Evolutionary conservation across 2,113 vertebrate genomes (phyloP), one percentile per base, ranked within the genome.

Genomic region (Sinosuthora webbiana): DNA sequence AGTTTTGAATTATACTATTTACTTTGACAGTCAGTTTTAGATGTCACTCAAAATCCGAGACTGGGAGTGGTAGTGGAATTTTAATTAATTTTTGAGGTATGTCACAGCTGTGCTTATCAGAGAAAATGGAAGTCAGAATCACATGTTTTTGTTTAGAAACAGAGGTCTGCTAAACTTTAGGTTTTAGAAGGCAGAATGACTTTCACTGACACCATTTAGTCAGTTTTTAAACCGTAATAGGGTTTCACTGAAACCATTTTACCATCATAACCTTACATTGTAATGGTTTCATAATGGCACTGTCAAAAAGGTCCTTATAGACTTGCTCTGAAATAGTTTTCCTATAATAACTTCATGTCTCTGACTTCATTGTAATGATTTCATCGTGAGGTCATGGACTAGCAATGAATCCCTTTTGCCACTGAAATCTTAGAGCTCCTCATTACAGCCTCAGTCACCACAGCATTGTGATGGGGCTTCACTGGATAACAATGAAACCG

Each of bases 321-420:
- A 95, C 81, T 92, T 86, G 53, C 60, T 75, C 74, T 65, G 84
- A 86, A 97, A 93, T 52, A 76, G 81, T 94, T 96, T 96, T 83
- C 50, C 75, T 39, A 56, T 96, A 97, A 94, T 78, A 96, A 95
- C 89, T 96, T 96, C 82, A 23, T 78, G 93, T 93, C 57, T 94
- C 77, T 86, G 87, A 86, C 93, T 90, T 79, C 87, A 94, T 84
- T 96, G 87, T 93, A 96, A 93, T 96, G 96, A 95, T 91, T 96
- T 96, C 94, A 90, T 90, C 20, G 21, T 81, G 92, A 95, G 97
- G 92, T 94, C 94, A 91, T 44, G 88, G 93, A 93, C 89, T 87
- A 96, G 82, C 82, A 94, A 88, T 85, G 89, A 87, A 93, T 88
- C 53, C 89, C 68, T 89, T 94, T 91, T 90, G 64, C 82, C 89